phyloP scores from a whole-genome alignment of 2,113 vertebrate species.

The Xenus cinereus region DNA sequence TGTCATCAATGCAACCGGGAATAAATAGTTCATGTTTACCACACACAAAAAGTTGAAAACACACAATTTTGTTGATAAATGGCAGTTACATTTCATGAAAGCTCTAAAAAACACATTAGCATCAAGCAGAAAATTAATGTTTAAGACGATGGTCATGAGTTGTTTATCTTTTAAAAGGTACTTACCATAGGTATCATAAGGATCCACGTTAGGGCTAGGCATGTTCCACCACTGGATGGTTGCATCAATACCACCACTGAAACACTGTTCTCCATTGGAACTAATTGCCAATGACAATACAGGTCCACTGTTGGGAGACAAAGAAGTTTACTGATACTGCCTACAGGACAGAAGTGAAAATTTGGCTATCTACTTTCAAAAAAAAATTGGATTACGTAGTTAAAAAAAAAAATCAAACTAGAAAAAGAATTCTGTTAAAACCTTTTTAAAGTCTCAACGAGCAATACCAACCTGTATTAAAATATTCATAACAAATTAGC shows the following conservation, averaged over 20 bases:
- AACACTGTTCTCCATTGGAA: slow-evolving; percentile 94
- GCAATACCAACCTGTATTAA: neutral
- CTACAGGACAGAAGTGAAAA: neutral
- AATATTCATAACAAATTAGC: neutral
- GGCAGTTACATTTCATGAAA: neutral
- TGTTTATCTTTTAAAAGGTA: neutral
- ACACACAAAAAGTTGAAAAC: neutral
- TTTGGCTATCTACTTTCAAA: neutral
- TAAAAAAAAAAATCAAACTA: neutral
- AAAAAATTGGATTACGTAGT: neutral
- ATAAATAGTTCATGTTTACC: neutral
- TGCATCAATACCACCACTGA: slow-evolving; percentile 93
- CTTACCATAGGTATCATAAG: slow-evolving; percentile 95
- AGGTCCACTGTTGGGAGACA: slow-evolving; percentile 81
- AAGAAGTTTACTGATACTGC: neutral
- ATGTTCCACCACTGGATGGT: slow-evolving; percentile 99
- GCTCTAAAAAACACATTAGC: neutral
- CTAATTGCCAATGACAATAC: slow-evolving; percentile 92
- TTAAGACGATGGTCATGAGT: neutral
- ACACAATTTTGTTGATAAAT: neutral
- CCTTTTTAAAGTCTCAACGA: neutral
- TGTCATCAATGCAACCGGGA: neutral
- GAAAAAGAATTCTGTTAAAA: neutral
- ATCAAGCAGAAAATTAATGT: neutral
- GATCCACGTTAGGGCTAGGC: slow-evolving; percentile 94